These are phyloP conservation scores for Ceratina calcarata DNA, from an alignment of 1,140 invertebrate species.

Conservation along the genomic window DNA sequence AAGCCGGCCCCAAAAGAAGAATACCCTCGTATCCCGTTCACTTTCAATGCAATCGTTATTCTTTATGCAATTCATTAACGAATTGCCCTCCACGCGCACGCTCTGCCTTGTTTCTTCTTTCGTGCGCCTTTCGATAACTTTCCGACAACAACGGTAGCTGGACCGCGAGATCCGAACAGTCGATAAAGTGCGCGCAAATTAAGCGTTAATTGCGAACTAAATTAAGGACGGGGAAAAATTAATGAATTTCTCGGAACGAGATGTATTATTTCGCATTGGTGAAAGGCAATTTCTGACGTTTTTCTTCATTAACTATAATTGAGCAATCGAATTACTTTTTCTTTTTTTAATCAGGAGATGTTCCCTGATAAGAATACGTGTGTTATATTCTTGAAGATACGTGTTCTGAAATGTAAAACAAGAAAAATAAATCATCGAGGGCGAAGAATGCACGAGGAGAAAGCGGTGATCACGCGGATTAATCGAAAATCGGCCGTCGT, in stretches of 20 bases:
- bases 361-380: no score
- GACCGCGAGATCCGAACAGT: conserved; percentile 54
- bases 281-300: neutral
- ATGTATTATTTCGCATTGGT: neutral
- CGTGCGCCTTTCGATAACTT: conserved; percentile 25
- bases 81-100: conserved; percentile 50
- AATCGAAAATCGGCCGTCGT: conserved; percentile 37
- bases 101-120: conserved; percentile 8
- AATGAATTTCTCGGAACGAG: conserved; percentile 16
- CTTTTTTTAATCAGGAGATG: no score
- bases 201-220: conserved; percentile 71
- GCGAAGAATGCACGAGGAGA: neutral
- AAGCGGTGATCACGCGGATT: conserved; percentile 6
- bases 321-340: no score
- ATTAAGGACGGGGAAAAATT: conserved; percentile 55
- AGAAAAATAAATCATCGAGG: no score
- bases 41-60: conserved; percentile 63
- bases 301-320: no score
- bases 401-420: no score
- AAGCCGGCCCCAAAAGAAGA: conserved; percentile 34
- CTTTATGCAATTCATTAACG: conserved; percentile 62
- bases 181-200: conserved; percentile 66
- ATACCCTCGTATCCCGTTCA: conserved; percentile 17
- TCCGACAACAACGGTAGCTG: conserved; percentile 11
- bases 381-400: no score